Base-by-base conservation (phyloP, 2,888 invertebrate species). In the Gryllus longicercus region DNA sequence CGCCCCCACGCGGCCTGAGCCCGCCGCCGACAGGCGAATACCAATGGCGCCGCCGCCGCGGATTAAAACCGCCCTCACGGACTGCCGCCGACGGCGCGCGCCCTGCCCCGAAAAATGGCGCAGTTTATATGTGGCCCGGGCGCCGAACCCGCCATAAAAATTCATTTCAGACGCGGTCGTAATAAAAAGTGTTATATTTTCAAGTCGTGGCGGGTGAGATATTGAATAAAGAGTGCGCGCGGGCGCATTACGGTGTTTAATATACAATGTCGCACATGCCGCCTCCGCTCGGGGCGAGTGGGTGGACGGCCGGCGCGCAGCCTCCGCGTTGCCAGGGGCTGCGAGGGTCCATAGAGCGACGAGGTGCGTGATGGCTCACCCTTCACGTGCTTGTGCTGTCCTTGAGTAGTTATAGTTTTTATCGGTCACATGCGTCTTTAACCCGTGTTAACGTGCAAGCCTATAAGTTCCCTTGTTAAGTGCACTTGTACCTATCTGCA, bases 151-250 rank as follows among this genome's bases (percentile, higher is more conserved):
- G 11, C 63, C 63, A 63, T 63, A 63, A 63, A 63, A 63, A 63
- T 63, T 63, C 63, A 63, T 63, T 63, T n/a, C 63, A 63, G 63
- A 63, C 63, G n/a, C 63, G 63, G 4, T n/a, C 63, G 63, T 63
- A 63, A 63, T 63, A 63, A 63, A 63, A 63, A 63, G 63, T 63
- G 63, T 63, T 63, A 63, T 63, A 63, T 63, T 63, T 63, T 63
- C 63, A 63, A 63, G 63, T 63, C 63, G 63, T 63, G 63, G 63
- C 63, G 63, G 63, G 63, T 63, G 63, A 63, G 63, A 63, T 63
- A 63, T 63, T 63, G 63, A 63, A 63, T 63, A 63, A 63, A 63
- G 63, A 63, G 63, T 63, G 63, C 63, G 10, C 63, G 16, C 63
- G 14, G 63, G 63, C 63, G 63, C 63, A 63, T 63, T 63, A 63